Evolutionary conservation across 2,797 vertebrate species (phyloP).

Genomic region (Neoniphon sammara): DNA sequence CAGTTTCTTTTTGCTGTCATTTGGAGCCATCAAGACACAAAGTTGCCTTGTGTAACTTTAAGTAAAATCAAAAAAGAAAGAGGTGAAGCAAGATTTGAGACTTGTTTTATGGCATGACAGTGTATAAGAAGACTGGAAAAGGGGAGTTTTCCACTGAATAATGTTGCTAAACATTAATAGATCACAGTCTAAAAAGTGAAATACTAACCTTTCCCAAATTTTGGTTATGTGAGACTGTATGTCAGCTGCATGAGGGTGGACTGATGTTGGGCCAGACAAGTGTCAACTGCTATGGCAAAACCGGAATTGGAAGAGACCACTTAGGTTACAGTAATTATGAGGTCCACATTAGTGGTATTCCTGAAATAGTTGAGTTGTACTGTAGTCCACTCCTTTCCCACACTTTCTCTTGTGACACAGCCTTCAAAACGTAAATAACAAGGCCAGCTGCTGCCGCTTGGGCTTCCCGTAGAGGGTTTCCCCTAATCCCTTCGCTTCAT

Average conservation of each 20-base stretch:
- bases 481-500: conserved; percentile 18
- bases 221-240: not conserved
- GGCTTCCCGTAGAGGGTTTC: conserved; percentile 4
- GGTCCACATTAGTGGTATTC: not conserved
- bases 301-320: conserved; percentile 2
- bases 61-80: not conserved
- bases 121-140: not conserved
- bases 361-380: conserved; percentile 4
- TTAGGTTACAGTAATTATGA: not conserved
- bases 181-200: no score
- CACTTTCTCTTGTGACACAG: conserved; percentile 20
- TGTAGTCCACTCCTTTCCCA: conserved; percentile 15
- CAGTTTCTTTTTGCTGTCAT: no score
- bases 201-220: not conserved
- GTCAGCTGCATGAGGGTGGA: not conserved
- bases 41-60: no score
- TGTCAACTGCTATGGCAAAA: not conserved
- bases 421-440: conserved; percentile 6
- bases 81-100: no score
- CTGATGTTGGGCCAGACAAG: not conserved
- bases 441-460: conserved; percentile 9
- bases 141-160: not conserved
- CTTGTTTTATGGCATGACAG: no score
- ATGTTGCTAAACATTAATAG: no score
- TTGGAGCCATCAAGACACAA: no score